Base-by-base conservation (phyloP, 2,888 invertebrate species). In the Caenorhabditis afra region DNA sequence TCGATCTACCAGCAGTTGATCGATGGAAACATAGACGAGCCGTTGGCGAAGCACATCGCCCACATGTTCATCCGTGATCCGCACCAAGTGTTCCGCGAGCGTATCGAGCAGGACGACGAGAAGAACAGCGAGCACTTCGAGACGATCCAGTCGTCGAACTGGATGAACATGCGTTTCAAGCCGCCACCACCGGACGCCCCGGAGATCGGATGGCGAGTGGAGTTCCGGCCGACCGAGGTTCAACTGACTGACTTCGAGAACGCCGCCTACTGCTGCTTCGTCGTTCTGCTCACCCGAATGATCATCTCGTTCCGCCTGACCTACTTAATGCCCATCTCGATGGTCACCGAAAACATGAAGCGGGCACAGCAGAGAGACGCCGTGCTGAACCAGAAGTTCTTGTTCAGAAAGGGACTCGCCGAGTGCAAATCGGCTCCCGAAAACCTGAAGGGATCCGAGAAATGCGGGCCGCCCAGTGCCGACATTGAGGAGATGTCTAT, bases 191-290 rank as follows among this genome's bases (percentile, higher is more conserved):
- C 96, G 0, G 91, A 92, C 16, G 94, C 96, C 91, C 95, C 96
- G 10, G 93, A 95, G 59, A 99, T 99, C 89, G 99, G 99, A 44
- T 99, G 99, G 99, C 93, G 99, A 85, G 99, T 99, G 0, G 99
- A 99, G 92, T 99, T 99, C 92, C 94, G 99, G 35, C 98, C 99
- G 49, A 98, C 98, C 91, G 97, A 85, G 66, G 95, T 96, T 20
- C 99, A 99, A 91, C 93, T 99, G 86, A 98, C 99, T 0, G 98
- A 99, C 92, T 99, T 99, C 92, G 99, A 99, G 92, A 99, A 99
- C 92, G 98, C 99, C 0, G 99, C 99, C 3, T 95, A 96, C 88
- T 97, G 97, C 20, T 96, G 97, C 91, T 99, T 99, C 91, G 94
- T 99, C 14, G 98, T 99, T 18, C 92, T 99, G 57, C 93, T 99